Conservation (phyloP, 2,113 vertebrate species). For the Addax nasomaculatus region DNA sequence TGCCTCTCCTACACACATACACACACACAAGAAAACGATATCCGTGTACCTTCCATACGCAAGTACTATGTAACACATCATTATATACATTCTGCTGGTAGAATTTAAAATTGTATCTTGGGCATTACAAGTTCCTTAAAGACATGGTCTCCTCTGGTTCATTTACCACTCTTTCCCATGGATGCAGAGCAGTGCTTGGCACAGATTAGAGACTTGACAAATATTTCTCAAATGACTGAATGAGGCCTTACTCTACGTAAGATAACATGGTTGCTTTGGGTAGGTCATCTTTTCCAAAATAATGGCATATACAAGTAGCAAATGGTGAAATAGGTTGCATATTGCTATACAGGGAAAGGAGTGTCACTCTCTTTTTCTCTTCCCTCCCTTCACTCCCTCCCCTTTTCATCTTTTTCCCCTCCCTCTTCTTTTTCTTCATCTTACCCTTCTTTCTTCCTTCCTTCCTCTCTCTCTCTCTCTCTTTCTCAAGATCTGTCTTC, state of each 20-base stretch:
- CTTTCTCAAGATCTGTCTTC: background rate
- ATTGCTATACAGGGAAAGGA: background rate
- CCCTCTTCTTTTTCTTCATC: background rate
- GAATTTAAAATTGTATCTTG: background rate
- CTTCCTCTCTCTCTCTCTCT: no score
- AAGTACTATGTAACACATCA: background rate
- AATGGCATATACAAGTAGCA: background rate
- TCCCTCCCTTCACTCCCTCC: background rate
- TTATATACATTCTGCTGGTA: background rate
- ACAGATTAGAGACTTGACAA: background rate
- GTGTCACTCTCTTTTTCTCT: background rate
- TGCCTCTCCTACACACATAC: background rate
- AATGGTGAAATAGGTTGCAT: background rate
- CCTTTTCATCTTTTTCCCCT: background rate
- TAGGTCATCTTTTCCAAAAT: background rate
- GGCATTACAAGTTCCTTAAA: background rate
- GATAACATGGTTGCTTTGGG: background rate
- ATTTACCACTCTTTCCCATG: background rate
- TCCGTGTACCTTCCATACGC: background rate
- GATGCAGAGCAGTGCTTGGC: background rate
- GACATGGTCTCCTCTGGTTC: background rate
- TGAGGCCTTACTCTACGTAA: background rate
- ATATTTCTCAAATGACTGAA: background rate
- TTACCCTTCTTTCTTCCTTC: background rate
- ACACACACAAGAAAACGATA: background rate